Percentiles rank a stretch among this genome's conserved stretches.
phyloP scores from a whole-genome alignment of 2,797 vertebrate genomes.

The Sebastes aleutianus region DNA sequence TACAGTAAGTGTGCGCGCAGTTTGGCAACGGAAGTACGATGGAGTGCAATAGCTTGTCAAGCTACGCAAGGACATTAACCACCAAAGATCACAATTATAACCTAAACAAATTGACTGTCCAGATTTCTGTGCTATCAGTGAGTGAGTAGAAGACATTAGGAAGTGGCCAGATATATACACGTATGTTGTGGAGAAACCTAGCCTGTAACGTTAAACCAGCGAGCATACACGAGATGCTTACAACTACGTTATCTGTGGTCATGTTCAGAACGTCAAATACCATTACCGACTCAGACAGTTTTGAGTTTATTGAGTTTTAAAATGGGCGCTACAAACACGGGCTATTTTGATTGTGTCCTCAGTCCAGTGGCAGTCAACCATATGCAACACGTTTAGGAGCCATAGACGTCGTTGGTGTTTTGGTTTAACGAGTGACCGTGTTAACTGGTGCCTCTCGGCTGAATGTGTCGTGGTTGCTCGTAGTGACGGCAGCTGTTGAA shows the following conservation, averaged over 20 bases:
- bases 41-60: no score
- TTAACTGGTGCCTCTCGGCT: no score
- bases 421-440: no score
- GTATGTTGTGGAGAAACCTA: not conserved
- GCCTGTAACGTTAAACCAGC: not conserved
- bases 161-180: not conserved
- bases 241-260: not conserved
- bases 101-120: no score
- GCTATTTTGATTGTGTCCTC: no score
- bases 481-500: not conserved
- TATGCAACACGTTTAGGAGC: no score
- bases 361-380: no score
- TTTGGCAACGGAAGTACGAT: no score
- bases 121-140: no score
- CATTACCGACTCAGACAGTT: not conserved
- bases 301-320: not conserved
- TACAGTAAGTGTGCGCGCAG: no score
- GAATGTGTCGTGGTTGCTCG: not conserved
- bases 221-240: not conserved
- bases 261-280: not conserved
- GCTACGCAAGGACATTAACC: no score
- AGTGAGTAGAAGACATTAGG: not conserved
- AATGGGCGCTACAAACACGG: not conserved
- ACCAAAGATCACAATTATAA: no score
- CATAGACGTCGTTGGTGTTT: accelerated